Evolutionary conservation across 2,113 vertebrate genomes (phyloP).

Genomic region (Porphyrio hochstetteri): DNA sequence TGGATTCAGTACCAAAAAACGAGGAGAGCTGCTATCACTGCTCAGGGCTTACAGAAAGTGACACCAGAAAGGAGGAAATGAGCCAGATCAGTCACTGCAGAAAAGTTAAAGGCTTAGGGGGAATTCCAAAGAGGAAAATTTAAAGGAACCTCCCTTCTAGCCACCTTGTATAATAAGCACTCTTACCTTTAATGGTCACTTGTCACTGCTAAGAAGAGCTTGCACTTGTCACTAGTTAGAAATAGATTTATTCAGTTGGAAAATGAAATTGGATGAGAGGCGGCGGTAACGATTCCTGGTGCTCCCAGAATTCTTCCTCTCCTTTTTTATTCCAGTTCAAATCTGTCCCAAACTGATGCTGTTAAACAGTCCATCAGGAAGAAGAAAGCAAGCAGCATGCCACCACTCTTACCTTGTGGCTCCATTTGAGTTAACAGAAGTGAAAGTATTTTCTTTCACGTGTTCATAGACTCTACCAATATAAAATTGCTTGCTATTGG

Average conservation of each 20-base stretch:
- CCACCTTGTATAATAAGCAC: background rate
- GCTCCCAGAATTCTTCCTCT: background rate
- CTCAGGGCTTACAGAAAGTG: background rate
- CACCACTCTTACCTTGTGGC: background rate
- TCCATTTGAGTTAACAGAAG: background rate
- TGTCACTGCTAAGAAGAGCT: background rate
- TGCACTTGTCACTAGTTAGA: background rate
- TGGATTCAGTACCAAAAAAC: background rate
- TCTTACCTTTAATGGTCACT: background rate
- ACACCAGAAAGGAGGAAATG: conserved; percentile 29
- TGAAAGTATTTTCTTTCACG: conserved; percentile 30
- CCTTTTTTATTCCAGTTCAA: background rate
- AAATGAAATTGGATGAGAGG: background rate
- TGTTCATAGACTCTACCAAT: background rate
- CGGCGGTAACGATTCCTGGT: fast-evolving
- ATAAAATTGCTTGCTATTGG: background rate
- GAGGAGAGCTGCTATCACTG: background rate
- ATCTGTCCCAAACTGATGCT: background rate
- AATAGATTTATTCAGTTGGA: background rate
- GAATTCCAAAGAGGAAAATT: conserved; percentile 34
- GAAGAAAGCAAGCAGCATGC: background rate
- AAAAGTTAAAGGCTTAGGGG: background rate
- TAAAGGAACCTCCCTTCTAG: background rate
- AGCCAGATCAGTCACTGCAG: background rate
- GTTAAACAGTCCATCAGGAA: background rate